These are phyloP conservation scores for Rhabdomys pumilio DNA, from an alignment of 2,797 vertebrate genomes.

Conservation along the genomic window DNA sequence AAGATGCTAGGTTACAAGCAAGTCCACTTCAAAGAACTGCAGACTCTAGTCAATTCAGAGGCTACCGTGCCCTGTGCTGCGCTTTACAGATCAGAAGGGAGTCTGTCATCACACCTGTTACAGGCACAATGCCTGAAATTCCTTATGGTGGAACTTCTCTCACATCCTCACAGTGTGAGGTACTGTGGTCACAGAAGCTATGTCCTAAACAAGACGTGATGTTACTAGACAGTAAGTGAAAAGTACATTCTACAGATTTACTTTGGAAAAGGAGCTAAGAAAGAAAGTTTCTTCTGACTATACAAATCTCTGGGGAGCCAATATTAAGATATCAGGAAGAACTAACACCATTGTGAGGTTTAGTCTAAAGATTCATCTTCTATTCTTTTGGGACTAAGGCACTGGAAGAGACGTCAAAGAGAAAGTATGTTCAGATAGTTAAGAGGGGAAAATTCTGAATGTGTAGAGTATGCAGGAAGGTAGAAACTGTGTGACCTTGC, in stretches of 20 bases:
- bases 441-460: slow-evolving; percentile 39
- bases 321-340: slow-evolving; percentile 42
- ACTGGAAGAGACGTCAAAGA: neutral
- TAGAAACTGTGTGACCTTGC: neutral
- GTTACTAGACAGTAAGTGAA: neutral
- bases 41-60: neutral
- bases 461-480: neutral
- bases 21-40: neutral
- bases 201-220: neutral
- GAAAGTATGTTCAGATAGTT: neutral
- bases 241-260: slow-evolving; percentile 49
- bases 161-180: neutral
- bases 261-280: slow-evolving; percentile 45
- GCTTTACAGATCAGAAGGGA: neutral
- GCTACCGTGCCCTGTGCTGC: neutral
- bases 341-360: neutral
- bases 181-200: neutral
- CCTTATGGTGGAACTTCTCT: neutral
- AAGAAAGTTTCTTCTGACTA: slow-evolving; percentile 37
- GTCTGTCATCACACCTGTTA: neutral
- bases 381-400: slow-evolving; percentile 3
- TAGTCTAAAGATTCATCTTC: slow-evolving; percentile 15
- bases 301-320: neutral
- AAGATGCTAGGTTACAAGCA: neutral
- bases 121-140: neutral